Evolutionary conservation across 2,113 vertebrate genomes (phyloP).

Genomic region (Megaceryle maxima): DNA sequence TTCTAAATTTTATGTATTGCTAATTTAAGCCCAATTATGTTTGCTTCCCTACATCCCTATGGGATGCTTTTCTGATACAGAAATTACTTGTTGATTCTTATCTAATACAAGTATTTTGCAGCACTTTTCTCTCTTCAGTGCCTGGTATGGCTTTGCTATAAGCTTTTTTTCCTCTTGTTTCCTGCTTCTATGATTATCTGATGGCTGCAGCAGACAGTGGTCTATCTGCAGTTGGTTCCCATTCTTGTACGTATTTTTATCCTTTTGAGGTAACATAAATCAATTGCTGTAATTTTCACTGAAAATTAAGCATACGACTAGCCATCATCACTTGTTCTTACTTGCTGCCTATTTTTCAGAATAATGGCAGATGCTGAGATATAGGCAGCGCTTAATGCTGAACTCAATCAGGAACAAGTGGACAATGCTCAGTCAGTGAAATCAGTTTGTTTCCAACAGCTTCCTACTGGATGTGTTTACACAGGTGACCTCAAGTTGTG

Average conservation of each 20-base stretch:
- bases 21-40: background rate
- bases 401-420: background rate
- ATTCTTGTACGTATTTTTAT: background rate
- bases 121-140: background rate
- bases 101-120: background rate
- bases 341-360: background rate
- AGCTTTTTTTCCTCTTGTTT: background rate
- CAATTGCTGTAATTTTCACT: background rate
- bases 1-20: background rate
- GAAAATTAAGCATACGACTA: background rate
- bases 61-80: background rate
- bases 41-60: background rate
- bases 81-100: background rate
- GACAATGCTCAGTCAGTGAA: background rate
- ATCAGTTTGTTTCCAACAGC: background rate
- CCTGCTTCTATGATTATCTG: background rate
- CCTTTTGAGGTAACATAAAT: background rate
- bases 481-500: background rate
- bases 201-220: background rate
- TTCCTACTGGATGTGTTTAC: background rate
- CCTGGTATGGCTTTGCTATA: background rate
- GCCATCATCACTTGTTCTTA: background rate
- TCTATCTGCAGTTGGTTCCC: background rate
- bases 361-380: background rate
- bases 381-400: background rate